These are phyloP conservation scores for Aphaenogaster ashmeadi DNA, from an alignment of 1,140 invertebrate species.

Conservation along the genomic window DNA sequence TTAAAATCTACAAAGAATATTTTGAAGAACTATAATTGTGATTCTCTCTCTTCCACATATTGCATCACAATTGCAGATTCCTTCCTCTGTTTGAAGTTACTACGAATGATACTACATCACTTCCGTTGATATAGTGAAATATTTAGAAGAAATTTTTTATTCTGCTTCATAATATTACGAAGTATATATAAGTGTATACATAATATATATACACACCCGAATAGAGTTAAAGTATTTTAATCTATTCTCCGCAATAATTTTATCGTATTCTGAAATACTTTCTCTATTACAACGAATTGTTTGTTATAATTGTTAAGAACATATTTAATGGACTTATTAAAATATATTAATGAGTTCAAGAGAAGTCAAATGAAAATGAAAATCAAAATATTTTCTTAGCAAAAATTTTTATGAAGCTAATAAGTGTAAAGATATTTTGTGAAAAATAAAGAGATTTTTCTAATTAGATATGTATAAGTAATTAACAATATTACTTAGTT, in stretches of 20 bases:
- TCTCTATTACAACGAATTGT: background rate
- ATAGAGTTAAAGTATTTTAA: background rate
- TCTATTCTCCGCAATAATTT: background rate
- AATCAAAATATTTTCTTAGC: conserved; percentile 20
- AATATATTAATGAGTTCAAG: background rate
- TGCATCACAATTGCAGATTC: background rate
- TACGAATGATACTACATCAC: background rate
- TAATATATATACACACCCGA: background rate
- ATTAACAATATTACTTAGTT: background rate
- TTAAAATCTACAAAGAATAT: background rate
- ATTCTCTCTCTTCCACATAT: background rate
- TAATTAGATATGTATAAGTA: background rate
- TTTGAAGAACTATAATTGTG: background rate
- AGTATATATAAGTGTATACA: too few species aligned
- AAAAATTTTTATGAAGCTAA: conserved; percentile 3
- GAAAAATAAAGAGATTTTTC: conserved; percentile 44
- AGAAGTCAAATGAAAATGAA: background rate
- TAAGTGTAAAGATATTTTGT: conserved; percentile 34
- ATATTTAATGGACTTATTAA: background rate
- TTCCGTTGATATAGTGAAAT: background rate
- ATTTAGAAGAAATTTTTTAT: conserved; percentile 3
- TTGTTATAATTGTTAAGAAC: conserved; percentile 1
- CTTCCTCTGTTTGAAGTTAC: background rate
- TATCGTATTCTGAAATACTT: background rate
- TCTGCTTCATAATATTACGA: conserved; percentile 8